Base-by-base conservation (phyloP, 2,113 vertebrate genomes). In the Rhizomys pruinosus region DNA sequence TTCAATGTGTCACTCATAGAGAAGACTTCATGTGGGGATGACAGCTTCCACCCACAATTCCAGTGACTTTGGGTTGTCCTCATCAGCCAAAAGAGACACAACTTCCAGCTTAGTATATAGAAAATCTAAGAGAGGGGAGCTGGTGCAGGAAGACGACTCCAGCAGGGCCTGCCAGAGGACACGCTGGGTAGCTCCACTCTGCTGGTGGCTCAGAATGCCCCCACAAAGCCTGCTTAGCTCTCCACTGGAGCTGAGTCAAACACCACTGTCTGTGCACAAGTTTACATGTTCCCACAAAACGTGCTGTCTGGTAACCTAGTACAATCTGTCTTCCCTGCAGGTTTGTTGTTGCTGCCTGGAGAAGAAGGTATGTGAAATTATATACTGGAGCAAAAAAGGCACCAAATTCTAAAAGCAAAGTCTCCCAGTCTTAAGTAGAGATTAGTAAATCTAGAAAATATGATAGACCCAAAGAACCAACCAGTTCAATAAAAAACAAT, bases 1-100 rank as follows among this genome's bases (percentile, higher is more conserved):
- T 86, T 82, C 17, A 47, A 5, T 2, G 11, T 59, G 74, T 77
- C 79, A 22, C 57, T 91, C 34, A 64, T 55, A 79, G 32, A 44
- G 59, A 86, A 92, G n/a, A 37, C 7, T 5, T 91, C 86, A 63
- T 0, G 1, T 42, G 52, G 37, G 61, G 79, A 64, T 23, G 87
- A 79, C 72, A 91, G 84, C n/a, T 23, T 85, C 61, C 68, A 72
- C n/a, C 61, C 61, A 73, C 29, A 87, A 37, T 25, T n/a, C 55
- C 88, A 93, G 74, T 93, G 64, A 84, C 76, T 77, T 92, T 80
- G 92, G n/a, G 71, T 37, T 77, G 71, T 64, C 37, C 89, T 86
- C 61, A 61, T 87, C 71, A 73, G 72, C 79, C 52, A 37, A 5
- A 44, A 72, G 72, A 71, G 22, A 63, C 39, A 66, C 9, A 61